Base-by-base conservation (phyloP, 2,113 vertebrate genomes). In the Falco punctatus region DNA sequence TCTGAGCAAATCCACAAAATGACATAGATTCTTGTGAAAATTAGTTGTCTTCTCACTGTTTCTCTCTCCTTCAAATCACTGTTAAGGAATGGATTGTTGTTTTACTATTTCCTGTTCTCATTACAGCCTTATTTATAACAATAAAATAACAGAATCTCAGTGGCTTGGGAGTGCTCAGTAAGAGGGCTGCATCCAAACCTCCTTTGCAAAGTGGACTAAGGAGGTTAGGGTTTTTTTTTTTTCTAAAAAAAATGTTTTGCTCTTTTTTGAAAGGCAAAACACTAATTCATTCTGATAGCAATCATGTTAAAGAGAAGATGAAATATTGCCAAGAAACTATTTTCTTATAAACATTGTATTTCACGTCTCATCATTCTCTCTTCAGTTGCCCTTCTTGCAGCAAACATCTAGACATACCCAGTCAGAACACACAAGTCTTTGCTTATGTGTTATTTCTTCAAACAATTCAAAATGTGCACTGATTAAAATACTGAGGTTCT, bases 21-120 rank as follows among this genome's bases (percentile, higher is more conserved):
- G 80, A 92, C 51, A 74, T 69, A 91, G 28, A 46, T 92, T 96
- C 77, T 81, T 91, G 83, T n/a, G 61, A 65, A 94, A 97, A 96
- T 94, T 66, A 96, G 35, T 72, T 90, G 65, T 77, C n/a, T 81
- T 83, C 73, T 95, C 52, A 27, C 59, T 88, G 72, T 90, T 97
- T 96, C 86, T 92, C 84, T 81, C 88, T 87, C 84, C 83, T 92
- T 97, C 92, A 92, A 96, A 90, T 96, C 55, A 33, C 49, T 95
- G 81, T 88, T 93, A 88, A 91, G 88, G 77, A 82, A 55, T 77
- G 81, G 83, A 94, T 90, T 96, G 79, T 80, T 91, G 62, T 19
- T 89, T 94, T 81, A 18, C 70, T 65, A 61, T 92, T 97, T 97
- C 88, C 79, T 97, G 66, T 71, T 88, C 74, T 97, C 81, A 67